Conservation (phyloP, 2,797 vertebrate species). For the Fistularia commersonii region DNA sequence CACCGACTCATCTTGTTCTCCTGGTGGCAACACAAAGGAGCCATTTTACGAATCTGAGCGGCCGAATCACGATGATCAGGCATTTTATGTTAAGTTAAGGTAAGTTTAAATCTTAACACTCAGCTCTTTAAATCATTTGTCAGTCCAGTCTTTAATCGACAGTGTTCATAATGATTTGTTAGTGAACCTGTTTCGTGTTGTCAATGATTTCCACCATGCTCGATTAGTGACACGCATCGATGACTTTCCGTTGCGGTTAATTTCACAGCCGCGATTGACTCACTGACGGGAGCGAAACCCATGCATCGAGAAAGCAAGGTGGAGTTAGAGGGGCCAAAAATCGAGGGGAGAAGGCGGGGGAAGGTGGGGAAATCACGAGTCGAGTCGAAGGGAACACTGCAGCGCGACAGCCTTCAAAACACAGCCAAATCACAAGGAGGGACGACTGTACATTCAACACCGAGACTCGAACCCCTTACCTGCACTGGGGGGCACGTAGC, state of each 20-base stretch:
- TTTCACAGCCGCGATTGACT: background rate
- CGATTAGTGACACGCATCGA: conserved; percentile 5
- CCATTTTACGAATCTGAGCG: background rate
- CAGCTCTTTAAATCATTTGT: no score
- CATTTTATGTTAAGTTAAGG: no score
- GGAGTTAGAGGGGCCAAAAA: conserved; percentile 21
- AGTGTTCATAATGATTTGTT: no score
- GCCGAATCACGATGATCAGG: background rate
- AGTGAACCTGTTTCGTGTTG: no score
- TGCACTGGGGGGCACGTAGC: conserved; percentile 49
- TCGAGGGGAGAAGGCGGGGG: conserved; percentile 13
- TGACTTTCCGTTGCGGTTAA: conserved; percentile 7
- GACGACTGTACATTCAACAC: conserved; percentile 34
- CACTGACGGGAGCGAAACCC: conserved; percentile 19
- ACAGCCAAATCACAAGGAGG: background rate
- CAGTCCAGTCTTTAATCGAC: no score
- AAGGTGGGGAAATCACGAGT: conserved; percentile 18
- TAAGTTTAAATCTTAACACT: no score
- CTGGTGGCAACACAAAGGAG: conserved; percentile 53
- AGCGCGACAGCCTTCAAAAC: conserved; percentile 21
- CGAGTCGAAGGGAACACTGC: conserved; percentile 14
- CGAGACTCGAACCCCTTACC: conserved; percentile 55
- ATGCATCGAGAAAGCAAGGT: conserved; percentile 45
- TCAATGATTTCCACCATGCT: conserved; percentile 26
- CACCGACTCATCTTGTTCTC: conserved; percentile 85